A percentile compares a stretch with the other conserved stretches of the same genome.
phyloP scores from a whole-genome alignment of 2,888 invertebrate species.

The Caenorhabditis angaria region DNA sequence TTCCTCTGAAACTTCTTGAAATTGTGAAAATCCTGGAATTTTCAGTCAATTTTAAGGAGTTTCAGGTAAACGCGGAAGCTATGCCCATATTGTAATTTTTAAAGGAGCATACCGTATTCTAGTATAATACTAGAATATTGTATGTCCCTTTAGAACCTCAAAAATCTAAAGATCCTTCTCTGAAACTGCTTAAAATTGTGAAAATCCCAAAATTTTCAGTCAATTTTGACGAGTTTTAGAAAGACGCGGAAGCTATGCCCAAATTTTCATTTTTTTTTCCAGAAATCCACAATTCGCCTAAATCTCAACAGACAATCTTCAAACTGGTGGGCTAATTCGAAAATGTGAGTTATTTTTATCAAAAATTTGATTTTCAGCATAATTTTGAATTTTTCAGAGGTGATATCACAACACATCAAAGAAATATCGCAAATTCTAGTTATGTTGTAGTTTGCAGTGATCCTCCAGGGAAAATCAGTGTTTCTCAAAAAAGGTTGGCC shows the following conservation, averaged over 20 bases:
- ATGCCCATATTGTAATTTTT: too few relatives aligned
- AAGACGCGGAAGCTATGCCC: too few relatives aligned
- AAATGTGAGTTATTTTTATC: not conserved
- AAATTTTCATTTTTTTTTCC: slow-evolving; percentile 11
- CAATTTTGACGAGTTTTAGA: too few relatives aligned
- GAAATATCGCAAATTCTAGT: slow-evolving; percentile 20
- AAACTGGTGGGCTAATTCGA: slow-evolving; percentile 35
- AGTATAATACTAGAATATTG: too few relatives aligned
- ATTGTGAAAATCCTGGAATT: not conserved
- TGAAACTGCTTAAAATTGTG: too few relatives aligned
- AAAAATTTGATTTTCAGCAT: not conserved
- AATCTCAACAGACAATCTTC: slow-evolving; percentile 19
- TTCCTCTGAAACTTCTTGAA: too few relatives aligned
- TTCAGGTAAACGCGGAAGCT: too few relatives aligned
- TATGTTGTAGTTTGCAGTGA: slow-evolving; percentile 56
- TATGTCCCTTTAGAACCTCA: too few relatives aligned
- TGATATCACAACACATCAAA: slow-evolving; percentile 15
- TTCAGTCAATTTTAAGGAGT: not conserved
- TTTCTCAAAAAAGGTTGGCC: slow-evolving; percentile 58
- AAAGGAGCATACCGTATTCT: too few relatives aligned
- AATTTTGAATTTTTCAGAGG: slow-evolving; percentile 3
- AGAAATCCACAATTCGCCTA: slow-evolving; percentile 37
- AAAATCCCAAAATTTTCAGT: too few relatives aligned
- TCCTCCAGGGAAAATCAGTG: slow-evolving; percentile 49
- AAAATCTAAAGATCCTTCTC: not conserved